Percentiles rank a stretch among this genome's conserved stretches.
phyloP scores from a whole-genome alignment of 1,140 invertebrate species.

The Drosophila trapezifrons region DNA sequence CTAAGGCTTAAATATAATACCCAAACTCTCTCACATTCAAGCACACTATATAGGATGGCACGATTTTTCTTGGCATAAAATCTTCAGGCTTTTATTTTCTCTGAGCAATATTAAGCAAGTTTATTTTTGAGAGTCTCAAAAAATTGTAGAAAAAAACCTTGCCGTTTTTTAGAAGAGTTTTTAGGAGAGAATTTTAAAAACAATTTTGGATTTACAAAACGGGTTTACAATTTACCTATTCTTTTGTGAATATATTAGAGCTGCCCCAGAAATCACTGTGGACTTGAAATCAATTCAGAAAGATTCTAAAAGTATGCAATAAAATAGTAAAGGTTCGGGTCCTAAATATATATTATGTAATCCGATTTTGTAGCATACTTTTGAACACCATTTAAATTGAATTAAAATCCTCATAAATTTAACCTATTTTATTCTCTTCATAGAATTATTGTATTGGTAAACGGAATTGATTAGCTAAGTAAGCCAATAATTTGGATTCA shows the following conservation, averaged over 20 bases:
- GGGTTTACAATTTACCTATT: too few relatives aligned
- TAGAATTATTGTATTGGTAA: too few relatives aligned
- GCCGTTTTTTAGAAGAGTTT: too few relatives aligned
- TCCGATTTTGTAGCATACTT: too few relatives aligned
- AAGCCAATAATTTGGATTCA: background rate
- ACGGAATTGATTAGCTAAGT: background rate
- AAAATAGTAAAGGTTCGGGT: background rate
- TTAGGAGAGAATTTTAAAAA: too few relatives aligned
- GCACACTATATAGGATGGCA: conserved; percentile 6
- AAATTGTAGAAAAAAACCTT: background rate
- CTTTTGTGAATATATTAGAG: background rate
- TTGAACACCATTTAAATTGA: background rate
- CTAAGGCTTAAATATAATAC: background rate
- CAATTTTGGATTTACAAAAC: too few relatives aligned
- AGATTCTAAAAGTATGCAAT: background rate
- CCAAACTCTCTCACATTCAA: conserved; percentile 7
- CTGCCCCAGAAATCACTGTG: background rate
- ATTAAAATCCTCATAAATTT: background rate
- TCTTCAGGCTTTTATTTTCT: background rate
- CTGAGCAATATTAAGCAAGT: background rate
- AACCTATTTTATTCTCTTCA: background rate
- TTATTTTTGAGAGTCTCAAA: background rate
- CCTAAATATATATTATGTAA: too few relatives aligned
- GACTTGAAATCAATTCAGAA: background rate
- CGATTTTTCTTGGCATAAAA: conserved; percentile 4